phyloP scores from a whole-genome alignment of 2,888 invertebrate genomes.

The Nymphalis polychloros region DNA sequence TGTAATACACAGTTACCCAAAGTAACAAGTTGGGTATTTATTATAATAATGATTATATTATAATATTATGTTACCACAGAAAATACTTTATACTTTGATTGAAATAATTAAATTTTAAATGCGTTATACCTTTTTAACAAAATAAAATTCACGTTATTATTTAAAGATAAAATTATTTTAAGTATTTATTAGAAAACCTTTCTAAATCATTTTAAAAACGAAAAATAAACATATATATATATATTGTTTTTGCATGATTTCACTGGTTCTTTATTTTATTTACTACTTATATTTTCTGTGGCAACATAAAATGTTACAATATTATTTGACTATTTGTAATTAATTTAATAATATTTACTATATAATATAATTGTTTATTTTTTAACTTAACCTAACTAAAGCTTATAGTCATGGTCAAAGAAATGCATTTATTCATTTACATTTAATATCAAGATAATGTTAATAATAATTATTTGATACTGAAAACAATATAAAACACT shows the following conservation, averaged over 20 bases:
- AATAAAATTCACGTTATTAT: no score
- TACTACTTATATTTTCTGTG: neutral
- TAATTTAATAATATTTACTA: constrained; percentile 8
- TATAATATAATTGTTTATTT: constrained; percentile 33
- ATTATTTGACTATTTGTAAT: constrained; percentile 14
- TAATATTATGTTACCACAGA: neutral
- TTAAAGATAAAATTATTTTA: no score
- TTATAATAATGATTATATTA: neutral
- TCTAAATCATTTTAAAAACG: no score
- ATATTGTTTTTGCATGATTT: neutral
- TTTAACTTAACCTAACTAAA: constrained; percentile 57
- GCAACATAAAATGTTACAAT: constrained; percentile 13
- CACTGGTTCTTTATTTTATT: neutral
- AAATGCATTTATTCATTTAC: constrained; percentile 19
- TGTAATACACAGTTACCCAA: no score
- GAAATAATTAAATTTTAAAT: neutral
- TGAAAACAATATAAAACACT: constrained; percentile 1
- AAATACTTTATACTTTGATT: neutral
- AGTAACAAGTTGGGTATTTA: no score
- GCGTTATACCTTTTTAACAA: no score
- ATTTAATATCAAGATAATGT: constrained; percentile 6
- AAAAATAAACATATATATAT: no score
- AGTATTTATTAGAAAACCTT: no score
- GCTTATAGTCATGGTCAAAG: constrained; percentile 59
- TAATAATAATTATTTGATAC: neutral